phyloP scores from a whole-genome alignment of 2,888 invertebrate genomes.

The Leucophenga montana region DNA sequence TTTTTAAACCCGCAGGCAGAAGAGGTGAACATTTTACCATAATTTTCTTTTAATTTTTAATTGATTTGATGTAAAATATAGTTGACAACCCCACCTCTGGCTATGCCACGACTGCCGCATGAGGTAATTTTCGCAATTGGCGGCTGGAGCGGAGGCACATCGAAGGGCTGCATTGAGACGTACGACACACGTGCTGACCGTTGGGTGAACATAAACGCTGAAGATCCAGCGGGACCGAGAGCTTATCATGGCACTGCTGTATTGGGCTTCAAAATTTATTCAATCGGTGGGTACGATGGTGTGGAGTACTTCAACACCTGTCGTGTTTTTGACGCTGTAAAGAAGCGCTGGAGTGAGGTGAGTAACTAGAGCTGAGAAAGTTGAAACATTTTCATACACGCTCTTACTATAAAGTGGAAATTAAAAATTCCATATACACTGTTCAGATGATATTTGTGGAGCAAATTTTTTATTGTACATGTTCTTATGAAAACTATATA shows the following conservation, averaged over 20 bases:
- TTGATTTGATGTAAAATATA: constrained; percentile 46
- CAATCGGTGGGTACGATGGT: constrained; percentile 95
- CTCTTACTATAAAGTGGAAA: no score
- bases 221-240: constrained; percentile 87
- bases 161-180: constrained; percentile 83
- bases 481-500: no score
- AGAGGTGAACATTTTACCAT: constrained; percentile 75
- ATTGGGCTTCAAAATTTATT: constrained; percentile 87
- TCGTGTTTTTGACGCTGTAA: constrained; percentile 89
- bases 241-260: constrained; percentile 96
- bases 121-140: constrained; percentile 91
- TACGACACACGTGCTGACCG: constrained; percentile 92
- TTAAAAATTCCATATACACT: no score
- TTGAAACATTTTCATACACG: no score
- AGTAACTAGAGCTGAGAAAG: constrained; percentile 26
- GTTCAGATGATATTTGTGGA: no score
- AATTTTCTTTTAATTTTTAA: neutral
- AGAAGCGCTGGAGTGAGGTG: constrained; percentile 87
- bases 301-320: constrained; percentile 85
- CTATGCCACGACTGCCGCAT: constrained; percentile 87
- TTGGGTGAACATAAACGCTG: constrained; percentile 82
- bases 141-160: constrained; percentile 81
- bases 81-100: constrained; percentile 86
- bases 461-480: no score
- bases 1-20: constrained; percentile 86